Conservation (phyloP, 2,113 vertebrate genomes). For the Galeopterus variegatus region DNA sequence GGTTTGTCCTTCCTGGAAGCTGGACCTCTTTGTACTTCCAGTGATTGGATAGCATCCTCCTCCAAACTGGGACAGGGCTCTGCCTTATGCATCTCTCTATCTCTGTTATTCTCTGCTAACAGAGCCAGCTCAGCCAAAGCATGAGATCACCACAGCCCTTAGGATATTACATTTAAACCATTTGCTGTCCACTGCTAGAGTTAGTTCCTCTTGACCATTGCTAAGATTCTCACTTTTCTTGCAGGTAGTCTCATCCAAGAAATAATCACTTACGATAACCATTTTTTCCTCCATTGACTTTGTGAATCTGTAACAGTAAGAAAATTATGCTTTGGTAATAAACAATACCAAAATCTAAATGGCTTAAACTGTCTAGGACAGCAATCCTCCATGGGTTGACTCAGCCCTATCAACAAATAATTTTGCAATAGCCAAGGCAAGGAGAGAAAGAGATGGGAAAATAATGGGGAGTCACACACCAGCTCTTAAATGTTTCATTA, state of each 20-base stretch:
- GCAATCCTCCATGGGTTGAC: neutral
- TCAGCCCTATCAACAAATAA: neutral
- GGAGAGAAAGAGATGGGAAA: neutral
- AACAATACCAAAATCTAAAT: neutral
- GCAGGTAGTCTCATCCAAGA: neutral
- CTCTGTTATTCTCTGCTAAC: neutral
- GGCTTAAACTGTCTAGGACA: neutral
- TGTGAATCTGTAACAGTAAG: neutral
- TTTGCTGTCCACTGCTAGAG: neutral
- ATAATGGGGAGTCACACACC: neutral
- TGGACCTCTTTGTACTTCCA: neutral
- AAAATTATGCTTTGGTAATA: neutral
- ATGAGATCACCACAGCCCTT: neutral
- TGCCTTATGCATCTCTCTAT: neutral
- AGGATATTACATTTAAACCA: neutral
- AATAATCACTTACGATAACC: neutral
- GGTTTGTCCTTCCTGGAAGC: neutral
- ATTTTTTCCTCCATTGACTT: neutral
- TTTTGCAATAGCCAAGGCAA: neutral
- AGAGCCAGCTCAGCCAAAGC: neutral
- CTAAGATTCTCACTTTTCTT: neutral
- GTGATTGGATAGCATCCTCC: neutral
- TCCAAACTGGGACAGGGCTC: neutral
- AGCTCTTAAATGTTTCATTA: conserved; percentile 8
- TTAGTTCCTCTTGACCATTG: neutral